These are phyloP conservation scores for Sebastes cheni DNA, from an alignment of 2,797 vertebrate species.

Conservation along the genomic window DNA sequence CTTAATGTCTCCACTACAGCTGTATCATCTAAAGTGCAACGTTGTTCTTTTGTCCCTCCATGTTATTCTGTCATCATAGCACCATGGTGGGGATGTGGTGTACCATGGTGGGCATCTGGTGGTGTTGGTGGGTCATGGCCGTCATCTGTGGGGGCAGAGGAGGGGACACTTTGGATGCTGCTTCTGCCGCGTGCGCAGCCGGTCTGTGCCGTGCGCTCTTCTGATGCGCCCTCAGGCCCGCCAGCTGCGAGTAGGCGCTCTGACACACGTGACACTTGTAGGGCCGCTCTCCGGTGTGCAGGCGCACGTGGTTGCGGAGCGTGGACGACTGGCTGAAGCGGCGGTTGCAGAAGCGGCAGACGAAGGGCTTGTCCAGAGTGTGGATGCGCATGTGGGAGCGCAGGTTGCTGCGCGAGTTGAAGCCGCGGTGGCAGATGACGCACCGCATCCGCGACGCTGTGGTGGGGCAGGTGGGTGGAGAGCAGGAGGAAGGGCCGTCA, in stretches of 20 bases:
- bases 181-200: constrained; percentile 48
- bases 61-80: constrained; percentile 80
- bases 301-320: constrained; percentile 94
- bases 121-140: constrained; percentile 82
- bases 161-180: constrained; percentile 74
- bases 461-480: constrained; percentile 56
- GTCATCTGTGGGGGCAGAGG: constrained; percentile 87
- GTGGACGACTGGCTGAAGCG: constrained; percentile 99
- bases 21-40: constrained; percentile 76
- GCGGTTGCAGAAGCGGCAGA: constrained; percentile 97
- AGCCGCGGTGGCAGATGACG: constrained; percentile 97
- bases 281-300: constrained; percentile 97
- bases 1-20: constrained; percentile 22
- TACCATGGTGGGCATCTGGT: constrained; percentile 91
- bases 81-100: constrained; percentile 91
- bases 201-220: constrained; percentile 96
- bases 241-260: constrained; percentile 97
- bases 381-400: constrained; percentile 99
- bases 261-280: constrained; percentile 98
- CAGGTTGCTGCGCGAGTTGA: constrained; percentile 98
- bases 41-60: constrained; percentile 34
- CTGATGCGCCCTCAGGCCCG: constrained; percentile 95
- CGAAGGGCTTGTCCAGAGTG: constrained; percentile 98
- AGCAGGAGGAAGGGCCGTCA: constrained; percentile 82
- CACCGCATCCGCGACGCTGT: constrained; percentile 91